phyloP scores from a whole-genome alignment of 2,113 vertebrate species.

The Philantomba maxwellii region DNA sequence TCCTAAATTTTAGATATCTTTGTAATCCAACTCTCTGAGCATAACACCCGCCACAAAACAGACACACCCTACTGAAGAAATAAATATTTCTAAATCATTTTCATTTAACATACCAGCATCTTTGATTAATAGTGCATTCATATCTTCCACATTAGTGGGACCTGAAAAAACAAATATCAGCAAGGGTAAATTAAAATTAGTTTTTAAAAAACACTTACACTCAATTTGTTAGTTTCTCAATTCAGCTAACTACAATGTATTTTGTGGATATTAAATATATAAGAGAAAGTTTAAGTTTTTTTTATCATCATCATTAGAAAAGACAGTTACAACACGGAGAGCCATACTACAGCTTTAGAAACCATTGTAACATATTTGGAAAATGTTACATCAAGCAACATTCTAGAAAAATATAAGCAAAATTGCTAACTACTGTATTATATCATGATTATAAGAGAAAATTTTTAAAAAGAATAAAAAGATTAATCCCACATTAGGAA shows the following conservation, averaged over 20 bases:
- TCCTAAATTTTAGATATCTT: neutral
- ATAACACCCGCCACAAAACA: neutral
- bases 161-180: constrained; percentile 77
- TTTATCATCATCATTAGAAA: neutral
- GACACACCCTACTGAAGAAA: neutral
- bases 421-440: neutral
- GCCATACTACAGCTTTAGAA: neutral
- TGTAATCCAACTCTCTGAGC: neutral
- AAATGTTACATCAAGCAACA: neutral
- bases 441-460: neutral
- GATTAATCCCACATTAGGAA: neutral
- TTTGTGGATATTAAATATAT: neutral
- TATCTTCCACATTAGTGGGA: constrained; percentile 87
- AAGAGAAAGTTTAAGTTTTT: neutral
- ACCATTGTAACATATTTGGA: neutral
- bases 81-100: neutral
- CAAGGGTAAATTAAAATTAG: constrained; percentile 25
- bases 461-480: neutral
- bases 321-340: neutral
- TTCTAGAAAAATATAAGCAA: neutral
- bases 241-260: neutral
- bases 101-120: constrained; percentile 89
- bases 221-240: neutral
- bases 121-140: constrained; percentile 92
- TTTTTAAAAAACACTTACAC: constrained; percentile 15